A percentile compares a stretch with the other conserved stretches of the same genome.
These are phyloP conservation scores for Gymnoscelis rufifasciata DNA, from an alignment of 2,888 invertebrate species.

Conservation along the genomic window DNA sequence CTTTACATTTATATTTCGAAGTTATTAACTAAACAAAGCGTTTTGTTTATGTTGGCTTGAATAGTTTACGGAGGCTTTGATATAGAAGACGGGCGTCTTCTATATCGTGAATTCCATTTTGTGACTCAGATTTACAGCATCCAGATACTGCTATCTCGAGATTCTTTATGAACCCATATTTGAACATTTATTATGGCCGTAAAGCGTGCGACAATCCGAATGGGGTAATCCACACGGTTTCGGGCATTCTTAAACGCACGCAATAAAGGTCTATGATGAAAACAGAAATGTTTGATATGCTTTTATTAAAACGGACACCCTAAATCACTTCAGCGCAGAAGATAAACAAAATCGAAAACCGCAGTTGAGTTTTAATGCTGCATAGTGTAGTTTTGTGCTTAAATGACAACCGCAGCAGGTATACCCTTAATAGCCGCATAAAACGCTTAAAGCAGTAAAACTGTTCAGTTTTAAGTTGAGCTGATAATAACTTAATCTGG, in stretches of 20 bases:
- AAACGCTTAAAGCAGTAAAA: slow-evolving; percentile 31
- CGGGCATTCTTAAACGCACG: slow-evolving; percentile 3
- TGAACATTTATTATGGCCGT: slow-evolving; percentile 32
- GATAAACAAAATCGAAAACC: neutral
- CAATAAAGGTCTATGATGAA: slow-evolving; percentile 1
- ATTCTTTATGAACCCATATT: slow-evolving; percentile 33
- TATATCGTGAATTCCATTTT: slow-evolving; percentile 11
- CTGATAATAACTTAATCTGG: slow-evolving; percentile 59
- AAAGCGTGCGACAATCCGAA: slow-evolving; percentile 28
- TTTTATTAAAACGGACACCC: slow-evolving; percentile 1
- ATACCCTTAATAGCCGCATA: slow-evolving; percentile 21
- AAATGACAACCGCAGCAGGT: slow-evolving; percentile 14
- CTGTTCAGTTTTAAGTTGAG: slow-evolving; percentile 38
- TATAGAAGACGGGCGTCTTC: too few species aligned
- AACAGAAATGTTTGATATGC: neutral
- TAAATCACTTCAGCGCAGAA: too few species aligned
- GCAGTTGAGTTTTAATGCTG: neutral
- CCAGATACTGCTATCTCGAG: slow-evolving; percentile 23
- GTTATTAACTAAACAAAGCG: too few species aligned
- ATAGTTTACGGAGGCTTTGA: too few species aligned
- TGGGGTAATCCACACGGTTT: slow-evolving; percentile 7
- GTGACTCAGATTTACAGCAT: slow-evolving; percentile 19
- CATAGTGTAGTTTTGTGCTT: slow-evolving; percentile 5
- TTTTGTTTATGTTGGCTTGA: slow-evolving; percentile 2
- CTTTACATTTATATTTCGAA: too few species aligned